These are phyloP conservation scores for Sebastes schlegelii DNA, from an alignment of 2,113 vertebrate genomes.

Conservation along the genomic window DNA sequence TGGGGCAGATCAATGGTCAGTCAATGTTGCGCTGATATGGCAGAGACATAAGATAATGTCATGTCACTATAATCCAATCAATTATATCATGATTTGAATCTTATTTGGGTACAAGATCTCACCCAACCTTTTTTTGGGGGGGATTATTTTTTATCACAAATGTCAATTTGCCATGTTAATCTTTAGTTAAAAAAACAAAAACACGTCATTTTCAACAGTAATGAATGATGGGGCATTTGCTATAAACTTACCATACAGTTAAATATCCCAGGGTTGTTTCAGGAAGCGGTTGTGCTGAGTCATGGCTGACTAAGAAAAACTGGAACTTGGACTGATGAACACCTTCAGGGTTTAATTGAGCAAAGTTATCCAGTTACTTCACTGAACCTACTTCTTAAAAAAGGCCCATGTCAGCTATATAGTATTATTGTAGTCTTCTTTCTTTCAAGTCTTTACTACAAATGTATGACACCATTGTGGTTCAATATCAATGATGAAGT, in stretches of 20 bases:
- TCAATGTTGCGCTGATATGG: background rate
- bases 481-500: background rate
- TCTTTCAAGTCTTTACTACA: background rate
- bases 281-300: background rate
- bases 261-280: background rate
- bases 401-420: background rate
- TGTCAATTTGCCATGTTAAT: background rate
- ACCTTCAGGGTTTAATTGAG: background rate
- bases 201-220: background rate
- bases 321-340: background rate
- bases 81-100: background rate
- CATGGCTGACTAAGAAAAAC: background rate
- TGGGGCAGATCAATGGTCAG: background rate
- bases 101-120: background rate
- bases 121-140: background rate
- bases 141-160: background rate
- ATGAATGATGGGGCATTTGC: background rate
- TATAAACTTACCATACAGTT: background rate
- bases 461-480: background rate
- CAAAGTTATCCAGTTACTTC: conserved; percentile 5
- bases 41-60: background rate
- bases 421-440: background rate
- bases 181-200: background rate
- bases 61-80: background rate
- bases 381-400: background rate